Evolutionary conservation across 2,888 invertebrate genomes (phyloP), one percentile per base, ranked within the genome.

Genomic region (Zelleria hepariella): DNA sequence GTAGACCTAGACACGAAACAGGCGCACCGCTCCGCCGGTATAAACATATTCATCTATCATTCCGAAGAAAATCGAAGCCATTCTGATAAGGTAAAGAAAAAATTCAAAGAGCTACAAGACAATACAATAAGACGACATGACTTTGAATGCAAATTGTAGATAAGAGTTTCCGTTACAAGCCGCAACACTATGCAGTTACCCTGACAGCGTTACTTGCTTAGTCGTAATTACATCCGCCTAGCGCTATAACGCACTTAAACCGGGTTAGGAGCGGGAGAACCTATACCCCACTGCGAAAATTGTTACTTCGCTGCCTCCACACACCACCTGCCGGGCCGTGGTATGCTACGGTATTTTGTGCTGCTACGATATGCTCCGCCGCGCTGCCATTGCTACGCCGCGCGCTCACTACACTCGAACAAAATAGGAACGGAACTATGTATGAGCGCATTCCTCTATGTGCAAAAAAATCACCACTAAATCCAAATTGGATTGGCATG

Each of bases 271-370:
- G 51, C 21, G 51, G 51, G 51, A 8, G 51, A 51, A 51, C 51
- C 75, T 42, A 15, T 42, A 42, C 32, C 32, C 32, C 71, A 74
- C 73, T 70, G 71, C 71, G 71, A 69, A 78, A 82, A 78, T 79
- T 76, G 78, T 78, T 77, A 72, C 74, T 68, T 68, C 67, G 65
- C 67, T 62, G 21, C 51, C 5, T 51, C 51, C 20, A 20, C 51
- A 21, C 51, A 23, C 42, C n/a, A 42, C 51, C 51, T 51, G 10
- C 51, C 51, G 18, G 20, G 21, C 32, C 15, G 15, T 15, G 32
- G 15, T 42, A 10, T 42, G 32, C 32, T 42, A 42, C 32, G 32
- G 15, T 42, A 4, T 15, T 42, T 15, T 15, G 32, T 10, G 4
- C 32, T 42, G 15, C 32, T 10, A 10, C 32, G 32, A n/a, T n/a